Evolutionary conservation across 2,888 invertebrate species (phyloP).

Genomic region (Cosmia pyralina): DNA sequence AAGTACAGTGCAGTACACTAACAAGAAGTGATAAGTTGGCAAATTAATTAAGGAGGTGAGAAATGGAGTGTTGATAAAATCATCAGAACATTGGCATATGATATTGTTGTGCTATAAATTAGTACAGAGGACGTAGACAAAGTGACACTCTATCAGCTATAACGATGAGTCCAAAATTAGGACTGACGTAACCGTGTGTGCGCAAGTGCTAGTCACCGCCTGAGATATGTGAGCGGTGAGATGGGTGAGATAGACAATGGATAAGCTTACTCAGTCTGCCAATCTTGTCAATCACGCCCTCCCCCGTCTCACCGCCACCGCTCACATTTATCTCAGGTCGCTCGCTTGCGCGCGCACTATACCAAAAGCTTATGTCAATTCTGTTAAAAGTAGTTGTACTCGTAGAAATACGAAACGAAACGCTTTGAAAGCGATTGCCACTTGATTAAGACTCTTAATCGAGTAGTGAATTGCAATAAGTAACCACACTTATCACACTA

Average conservation of each 20-base stretch:
- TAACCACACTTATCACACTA: too few relatives aligned
- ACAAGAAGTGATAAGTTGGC: slow-evolving; percentile 10
- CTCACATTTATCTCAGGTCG: too few relatives aligned
- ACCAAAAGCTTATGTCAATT: neutral
- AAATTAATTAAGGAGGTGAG: slow-evolving; percentile 10
- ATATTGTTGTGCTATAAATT: neutral
- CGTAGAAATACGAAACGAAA: neutral
- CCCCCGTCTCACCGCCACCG: too few relatives aligned
- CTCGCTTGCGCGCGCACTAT: too few relatives aligned
- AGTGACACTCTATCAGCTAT: neutral
- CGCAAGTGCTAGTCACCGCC: too few relatives aligned
- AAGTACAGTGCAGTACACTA: neutral
- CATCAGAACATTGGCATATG: neutral
- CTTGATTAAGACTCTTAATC: neutral
- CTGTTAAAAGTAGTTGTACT: neutral
- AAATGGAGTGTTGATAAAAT: neutral
- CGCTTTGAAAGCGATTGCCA: neutral
- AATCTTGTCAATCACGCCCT: too few relatives aligned
- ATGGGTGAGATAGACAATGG: too few relatives aligned
- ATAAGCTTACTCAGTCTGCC: too few relatives aligned
- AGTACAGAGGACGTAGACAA: neutral
- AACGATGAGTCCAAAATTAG: neutral
- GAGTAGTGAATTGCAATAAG: neutral
- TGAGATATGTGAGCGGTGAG: too few relatives aligned
- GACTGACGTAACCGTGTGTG: neutral